phyloP scores from a whole-genome alignment of 1,140 invertebrate genomes.

The Drosophila insularis region DNA sequence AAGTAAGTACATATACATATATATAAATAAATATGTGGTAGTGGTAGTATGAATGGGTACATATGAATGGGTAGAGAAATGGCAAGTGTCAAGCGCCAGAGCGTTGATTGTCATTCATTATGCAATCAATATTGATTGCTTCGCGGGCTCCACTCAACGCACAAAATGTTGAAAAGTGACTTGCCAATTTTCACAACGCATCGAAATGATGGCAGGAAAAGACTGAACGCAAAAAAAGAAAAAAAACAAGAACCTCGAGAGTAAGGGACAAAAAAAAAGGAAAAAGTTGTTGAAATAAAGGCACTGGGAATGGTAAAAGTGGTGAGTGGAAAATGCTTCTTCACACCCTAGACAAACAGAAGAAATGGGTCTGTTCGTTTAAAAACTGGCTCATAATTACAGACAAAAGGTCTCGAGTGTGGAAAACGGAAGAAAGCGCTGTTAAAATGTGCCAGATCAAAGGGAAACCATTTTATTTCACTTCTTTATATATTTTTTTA shows the following conservation, averaged over 20 bases:
- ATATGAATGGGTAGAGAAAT: slow-evolving; percentile 22
- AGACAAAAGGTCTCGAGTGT: neutral
- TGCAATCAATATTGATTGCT: slow-evolving; percentile 80
- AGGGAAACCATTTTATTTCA: too few relatives aligned
- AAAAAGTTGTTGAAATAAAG: neutral
- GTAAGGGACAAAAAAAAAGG: slow-evolving; percentile 18
- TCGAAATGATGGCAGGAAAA: slow-evolving; percentile 24
- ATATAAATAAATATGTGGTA: neutral
- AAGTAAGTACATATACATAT: neutral
- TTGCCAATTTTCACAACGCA: slow-evolving; percentile 70
- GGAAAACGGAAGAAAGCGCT: too few relatives aligned
- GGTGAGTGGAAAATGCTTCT: slow-evolving; percentile 2
- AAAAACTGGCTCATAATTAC: neutral
- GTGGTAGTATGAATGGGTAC: neutral
- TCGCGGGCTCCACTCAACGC: slow-evolving; percentile 40
- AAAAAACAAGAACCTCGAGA: neutral
- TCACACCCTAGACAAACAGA: slow-evolving; percentile 4
- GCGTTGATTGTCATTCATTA: slow-evolving; percentile 77
- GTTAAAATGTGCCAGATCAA: too few relatives aligned
- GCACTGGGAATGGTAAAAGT: slow-evolving; percentile 11
- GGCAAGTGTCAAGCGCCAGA: slow-evolving; percentile 59
- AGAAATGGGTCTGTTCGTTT: neutral
- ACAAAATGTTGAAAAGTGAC: slow-evolving; percentile 67
- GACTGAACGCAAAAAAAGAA: slow-evolving; percentile 18
- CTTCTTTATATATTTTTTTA: too few relatives aligned